Percentiles rank a stretch among this genome's conserved stretches.
phyloP scores from a whole-genome alignment of 2,113 vertebrate genomes.

The Oryzias javanicus region DNA sequence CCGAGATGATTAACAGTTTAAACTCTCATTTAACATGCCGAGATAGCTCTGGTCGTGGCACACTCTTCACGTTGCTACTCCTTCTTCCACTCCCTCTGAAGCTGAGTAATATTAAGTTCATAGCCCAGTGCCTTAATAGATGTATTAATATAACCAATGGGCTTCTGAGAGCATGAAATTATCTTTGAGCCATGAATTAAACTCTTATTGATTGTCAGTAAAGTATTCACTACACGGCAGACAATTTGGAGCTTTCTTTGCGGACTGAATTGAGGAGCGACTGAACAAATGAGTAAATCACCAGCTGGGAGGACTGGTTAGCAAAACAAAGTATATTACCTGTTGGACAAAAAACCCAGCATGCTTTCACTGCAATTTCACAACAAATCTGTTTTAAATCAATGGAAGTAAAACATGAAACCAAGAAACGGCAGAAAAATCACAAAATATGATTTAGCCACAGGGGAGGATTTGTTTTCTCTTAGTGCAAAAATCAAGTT shows the following conservation, averaged over 20 bases:
- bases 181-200: constrained; percentile 74
- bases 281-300: constrained; percentile 38
- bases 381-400: constrained; percentile 7
- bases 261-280: constrained; percentile 33
- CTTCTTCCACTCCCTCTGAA: constrained; percentile 50
- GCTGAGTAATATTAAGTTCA: constrained; percentile 64
- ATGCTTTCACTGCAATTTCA: constrained; percentile 14
- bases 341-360: not conserved
- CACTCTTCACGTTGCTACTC: constrained; percentile 38
- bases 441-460: constrained; percentile 1
- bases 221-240: constrained; percentile 55
- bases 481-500: not conserved
- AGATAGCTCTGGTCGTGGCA: constrained; percentile 56
- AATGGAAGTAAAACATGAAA: constrained; percentile 5
- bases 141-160: constrained; percentile 75
- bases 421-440: constrained; percentile 4
- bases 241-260: constrained; percentile 49
- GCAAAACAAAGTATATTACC: constrained; percentile 1
- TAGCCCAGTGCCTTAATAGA: constrained; percentile 67
- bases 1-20: constrained; percentile 73
- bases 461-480: constrained; percentile 1
- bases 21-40: constrained; percentile 69
- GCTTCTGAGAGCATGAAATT: constrained; percentile 74
- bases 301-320: constrained; percentile 10
- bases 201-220: constrained; percentile 69